Percentiles rank a stretch among this genome's conserved stretches.
Conservation (phyloP, 2,888 invertebrate genomes). For the Anaspis maculata region DNA sequence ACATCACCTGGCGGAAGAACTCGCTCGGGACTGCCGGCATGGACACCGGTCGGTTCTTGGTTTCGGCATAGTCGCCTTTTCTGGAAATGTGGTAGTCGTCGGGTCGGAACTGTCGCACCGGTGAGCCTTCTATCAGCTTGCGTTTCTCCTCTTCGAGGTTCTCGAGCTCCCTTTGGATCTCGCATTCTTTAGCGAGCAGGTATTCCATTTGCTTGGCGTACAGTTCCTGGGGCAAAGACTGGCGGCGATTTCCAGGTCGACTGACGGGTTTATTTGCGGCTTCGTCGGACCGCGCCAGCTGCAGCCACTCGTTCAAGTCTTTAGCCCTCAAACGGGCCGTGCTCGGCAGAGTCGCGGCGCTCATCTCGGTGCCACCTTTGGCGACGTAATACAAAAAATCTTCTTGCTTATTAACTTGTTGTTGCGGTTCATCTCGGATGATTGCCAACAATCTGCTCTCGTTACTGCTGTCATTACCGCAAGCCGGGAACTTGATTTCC, state of each 20-base stretch:
- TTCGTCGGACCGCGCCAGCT: conserved; percentile 42
- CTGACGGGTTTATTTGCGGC: conserved; percentile 35
- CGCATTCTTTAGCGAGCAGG: conserved; percentile 58
- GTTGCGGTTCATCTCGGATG: conserved; percentile 43
- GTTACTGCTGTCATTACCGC: conserved; percentile 29
- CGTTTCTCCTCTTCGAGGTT: conserved; percentile 52
- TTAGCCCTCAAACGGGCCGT: conserved; percentile 34
- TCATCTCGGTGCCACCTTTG: conserved; percentile 1
- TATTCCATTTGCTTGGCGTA: conserved; percentile 57
- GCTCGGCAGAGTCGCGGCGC: conserved; percentile 12
- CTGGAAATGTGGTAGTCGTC: conserved; percentile 42
- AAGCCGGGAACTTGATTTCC: too few relatives aligned
- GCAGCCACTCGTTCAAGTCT: conserved; percentile 45
- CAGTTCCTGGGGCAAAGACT: conserved; percentile 58
- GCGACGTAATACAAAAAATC: conserved; percentile 5
- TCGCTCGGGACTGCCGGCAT: conserved; percentile 53
- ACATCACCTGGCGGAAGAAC: conserved; percentile 71
- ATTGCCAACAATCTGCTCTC: conserved; percentile 49
- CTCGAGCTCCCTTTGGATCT: conserved; percentile 57
- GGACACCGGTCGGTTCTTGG: conserved; percentile 21
- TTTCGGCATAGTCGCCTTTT: conserved; percentile 43
- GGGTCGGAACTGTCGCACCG: conserved; percentile 41
- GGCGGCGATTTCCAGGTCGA: conserved; percentile 36
- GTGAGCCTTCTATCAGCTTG: conserved; percentile 34
- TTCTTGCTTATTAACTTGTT: conserved; percentile 4